These are phyloP conservation scores for Lysandra coridon DNA, from an alignment of 2,888 invertebrate species.

Conservation along the genomic window DNA sequence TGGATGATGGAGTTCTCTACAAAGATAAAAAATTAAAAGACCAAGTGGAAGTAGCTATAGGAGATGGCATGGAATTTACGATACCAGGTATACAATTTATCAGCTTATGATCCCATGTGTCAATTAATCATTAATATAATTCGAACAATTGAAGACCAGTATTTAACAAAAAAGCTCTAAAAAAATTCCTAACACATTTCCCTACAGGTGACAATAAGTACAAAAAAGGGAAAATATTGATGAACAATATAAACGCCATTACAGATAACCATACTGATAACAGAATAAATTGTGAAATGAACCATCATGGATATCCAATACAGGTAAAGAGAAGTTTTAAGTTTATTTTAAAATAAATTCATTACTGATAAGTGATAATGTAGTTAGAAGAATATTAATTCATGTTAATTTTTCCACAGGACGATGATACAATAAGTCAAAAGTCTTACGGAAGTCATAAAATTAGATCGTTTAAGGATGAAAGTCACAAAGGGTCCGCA, in stretches of 20 bases:
- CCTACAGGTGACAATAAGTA: constrained; percentile 88
- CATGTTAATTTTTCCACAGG: constrained; percentile 58
- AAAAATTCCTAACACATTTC: background rate
- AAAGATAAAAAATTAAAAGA: constrained; percentile 94
- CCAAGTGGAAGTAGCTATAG: constrained; percentile 94
- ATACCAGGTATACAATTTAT: constrained; percentile 85
- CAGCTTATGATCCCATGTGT: background rate
- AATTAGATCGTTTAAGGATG: constrained; percentile 92
- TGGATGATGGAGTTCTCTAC: constrained; percentile 92
- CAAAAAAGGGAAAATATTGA: constrained; percentile 89
- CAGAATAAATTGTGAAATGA: constrained; percentile 87
- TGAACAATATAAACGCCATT: constrained; percentile 92
- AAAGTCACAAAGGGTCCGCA: constrained; percentile 94
- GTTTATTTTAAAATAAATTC: background rate
- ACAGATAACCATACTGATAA: constrained; percentile 87
- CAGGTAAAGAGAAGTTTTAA: constrained; percentile 58
- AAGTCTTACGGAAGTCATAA: constrained; percentile 96
- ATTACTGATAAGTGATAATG: background rate
- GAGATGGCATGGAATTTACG: constrained; percentile 96
- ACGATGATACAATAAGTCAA: constrained; percentile 91
- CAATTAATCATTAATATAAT: background rate
- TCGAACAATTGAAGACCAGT: background rate
- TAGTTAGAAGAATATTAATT: background rate
- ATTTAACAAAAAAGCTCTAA: background rate
- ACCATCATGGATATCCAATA: constrained; percentile 85